Percentiles rank a stretch among this genome's conserved stretches.
These are phyloP conservation scores for Pollenia labialis DNA, from an alignment of 2,888 invertebrate species.

Conservation along the genomic window DNA sequence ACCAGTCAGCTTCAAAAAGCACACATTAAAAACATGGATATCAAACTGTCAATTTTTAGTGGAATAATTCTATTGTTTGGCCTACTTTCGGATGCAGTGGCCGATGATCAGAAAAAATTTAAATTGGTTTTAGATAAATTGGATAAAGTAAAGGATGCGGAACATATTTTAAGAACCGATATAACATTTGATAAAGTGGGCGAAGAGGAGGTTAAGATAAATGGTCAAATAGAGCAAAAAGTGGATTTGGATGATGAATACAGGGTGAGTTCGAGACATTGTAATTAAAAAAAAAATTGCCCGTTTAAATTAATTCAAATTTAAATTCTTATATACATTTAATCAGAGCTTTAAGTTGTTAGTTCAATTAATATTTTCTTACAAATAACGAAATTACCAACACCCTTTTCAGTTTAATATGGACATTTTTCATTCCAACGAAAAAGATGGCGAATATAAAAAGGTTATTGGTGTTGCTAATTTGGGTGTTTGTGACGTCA, in stretches of 20 bases:
- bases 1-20: background rate
- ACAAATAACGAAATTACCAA: background rate
- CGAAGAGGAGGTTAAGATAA: constrained; percentile 73
- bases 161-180: constrained; percentile 71
- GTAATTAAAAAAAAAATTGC: background rate
- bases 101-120: constrained; percentile 62
- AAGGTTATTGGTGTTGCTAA: constrained; percentile 66
- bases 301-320: background rate
- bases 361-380: too few species aligned
- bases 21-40: constrained; percentile 21
- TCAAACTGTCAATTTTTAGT: constrained; percentile 22
- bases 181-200: constrained; percentile 74
- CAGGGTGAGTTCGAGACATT: constrained; percentile 74
- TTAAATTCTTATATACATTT: background rate
- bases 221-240: constrained; percentile 76
- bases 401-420: constrained; percentile 74
- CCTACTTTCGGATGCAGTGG: constrained; percentile 4
- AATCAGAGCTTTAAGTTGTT: too few species aligned
- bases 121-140: constrained; percentile 74
- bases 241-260: constrained; percentile 78
- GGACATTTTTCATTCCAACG: constrained; percentile 58
- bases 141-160: constrained; percentile 68
- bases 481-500: constrained; percentile 75
- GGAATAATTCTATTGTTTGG: constrained; percentile 20
- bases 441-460: constrained; percentile 69